Base-by-base conservation (phyloP, 2,797 vertebrate species). In the Hoplostethus mediterraneus region DNA sequence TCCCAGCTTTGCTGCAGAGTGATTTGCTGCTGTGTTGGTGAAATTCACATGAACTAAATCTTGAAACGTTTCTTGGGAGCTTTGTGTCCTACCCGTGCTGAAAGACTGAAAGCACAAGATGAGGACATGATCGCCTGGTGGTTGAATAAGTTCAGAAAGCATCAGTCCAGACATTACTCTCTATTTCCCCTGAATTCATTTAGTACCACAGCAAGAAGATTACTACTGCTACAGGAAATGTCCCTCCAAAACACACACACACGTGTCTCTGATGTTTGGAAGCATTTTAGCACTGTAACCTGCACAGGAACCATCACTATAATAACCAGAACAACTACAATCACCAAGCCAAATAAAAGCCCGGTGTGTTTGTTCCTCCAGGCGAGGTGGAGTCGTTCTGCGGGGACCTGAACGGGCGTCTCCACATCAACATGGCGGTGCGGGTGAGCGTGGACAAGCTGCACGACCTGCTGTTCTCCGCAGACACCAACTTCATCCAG, bases 381-480 rank as follows among this genome's bases (percentile, higher is more conserved):
- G 95, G 94, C 40, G 96, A 97, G 78, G 94, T 97, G 82, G 96
- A 96, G 16, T 93, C 95, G 4, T 94, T 97, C 87, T 96, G 96
- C 25, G 85, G 94, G 0, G 92, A 98, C 87, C 94, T 98, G 56
- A 90, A 80, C 0, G 96, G 97, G 7, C 94, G 96, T 0, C 89
- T 96, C 44, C 94, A 96, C 87, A 96, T 97, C 87, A 98, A 98
- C 82, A 67, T 90, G 0, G 95, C 91, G 21, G 93, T 96, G 71
- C 93, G 94, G 13, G 90, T 98, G 86, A 94, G 95, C 0, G 96
- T 97, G 0, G 96, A 98, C 85, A 95, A 94, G 71, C 94, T 97
- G 53, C 94, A 97, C 51, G 95, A 97, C 81, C 94, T 97, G 87
- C 94, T 98, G 10, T 97, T 97, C 93, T 96, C 96, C 61, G 92